These are phyloP conservation scores for Paraescarpia echinospica DNA, from an alignment of 1,140 invertebrate species.

Conservation along the genomic window DNA sequence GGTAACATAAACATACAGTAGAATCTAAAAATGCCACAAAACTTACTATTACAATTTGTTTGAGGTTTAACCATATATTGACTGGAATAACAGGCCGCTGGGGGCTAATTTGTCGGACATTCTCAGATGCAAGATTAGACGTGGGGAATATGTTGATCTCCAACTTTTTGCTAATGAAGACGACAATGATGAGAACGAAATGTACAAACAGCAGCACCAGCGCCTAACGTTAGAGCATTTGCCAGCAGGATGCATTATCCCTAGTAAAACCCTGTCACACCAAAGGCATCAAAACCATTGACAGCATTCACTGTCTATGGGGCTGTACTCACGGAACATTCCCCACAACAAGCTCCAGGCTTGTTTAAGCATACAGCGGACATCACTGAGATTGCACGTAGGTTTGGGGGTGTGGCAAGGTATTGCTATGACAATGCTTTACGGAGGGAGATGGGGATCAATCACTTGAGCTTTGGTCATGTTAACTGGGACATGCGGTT, in stretches of 20 bases:
- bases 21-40: too few relatives aligned
- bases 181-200: too few relatives aligned
- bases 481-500: not conserved
- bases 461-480: too few relatives aligned
- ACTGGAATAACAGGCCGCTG: too few relatives aligned
- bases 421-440: not conserved
- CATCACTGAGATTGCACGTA: not conserved
- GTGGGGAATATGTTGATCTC: too few relatives aligned
- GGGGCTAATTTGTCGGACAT: too few relatives aligned
- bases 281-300: not conserved
- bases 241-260: not conserved
- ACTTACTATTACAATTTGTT: too few relatives aligned
- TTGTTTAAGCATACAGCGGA: not conserved
- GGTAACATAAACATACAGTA: too few relatives aligned
- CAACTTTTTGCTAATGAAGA: too few relatives aligned
- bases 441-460: too few relatives aligned
- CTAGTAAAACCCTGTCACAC: not conserved
- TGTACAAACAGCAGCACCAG: not conserved
- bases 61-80: too few relatives aligned
- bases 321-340: not conserved
- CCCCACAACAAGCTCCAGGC: not conserved
- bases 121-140: too few relatives aligned
- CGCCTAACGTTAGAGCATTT: not conserved
- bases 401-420: not conserved
- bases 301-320: not conserved